Evolutionary conservation across 2,797 vertebrate genomes (phyloP).

Genomic region (Thaleichthys pacificus): DNA sequence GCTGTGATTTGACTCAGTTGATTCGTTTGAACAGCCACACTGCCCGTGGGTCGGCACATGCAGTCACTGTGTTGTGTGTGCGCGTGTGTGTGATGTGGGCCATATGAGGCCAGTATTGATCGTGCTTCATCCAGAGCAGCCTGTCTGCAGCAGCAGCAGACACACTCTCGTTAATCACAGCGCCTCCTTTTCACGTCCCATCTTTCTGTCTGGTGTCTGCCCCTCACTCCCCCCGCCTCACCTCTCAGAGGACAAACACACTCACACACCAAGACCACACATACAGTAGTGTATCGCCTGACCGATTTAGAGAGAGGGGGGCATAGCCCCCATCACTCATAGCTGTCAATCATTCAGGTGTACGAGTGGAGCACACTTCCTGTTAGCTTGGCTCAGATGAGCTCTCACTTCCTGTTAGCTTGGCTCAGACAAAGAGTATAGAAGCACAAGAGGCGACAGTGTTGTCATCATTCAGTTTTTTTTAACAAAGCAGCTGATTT

Average conservation of each 20-base stretch:
- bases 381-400: background rate
- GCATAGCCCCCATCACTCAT: background rate
- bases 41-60: conserved; percentile 25
- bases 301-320: background rate
- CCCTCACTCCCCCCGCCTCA: background rate
- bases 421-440: no score
- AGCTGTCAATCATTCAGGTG: conserved; percentile 4
- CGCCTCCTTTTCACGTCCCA: conserved; percentile 17
- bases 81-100: background rate
- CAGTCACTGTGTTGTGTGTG: conserved; percentile 22
- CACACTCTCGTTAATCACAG: conserved; percentile 22
- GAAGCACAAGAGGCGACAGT: no score
- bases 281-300: background rate
- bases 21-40: conserved; percentile 10
- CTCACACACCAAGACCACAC: background rate
- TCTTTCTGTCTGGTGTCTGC: conserved; percentile 16
- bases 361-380: background rate
- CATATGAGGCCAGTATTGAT: conserved; percentile 23
- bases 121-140: background rate
- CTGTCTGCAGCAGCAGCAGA: background rate
- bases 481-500: no score
- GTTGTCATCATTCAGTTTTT: no score
- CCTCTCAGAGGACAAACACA: conserved; percentile 8
- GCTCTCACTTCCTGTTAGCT: background rate
- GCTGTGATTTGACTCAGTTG: conserved; percentile 46